These are phyloP conservation scores for Lysandra bellargus DNA, from an alignment of 2,888 invertebrate species.

Conservation along the genomic window DNA sequence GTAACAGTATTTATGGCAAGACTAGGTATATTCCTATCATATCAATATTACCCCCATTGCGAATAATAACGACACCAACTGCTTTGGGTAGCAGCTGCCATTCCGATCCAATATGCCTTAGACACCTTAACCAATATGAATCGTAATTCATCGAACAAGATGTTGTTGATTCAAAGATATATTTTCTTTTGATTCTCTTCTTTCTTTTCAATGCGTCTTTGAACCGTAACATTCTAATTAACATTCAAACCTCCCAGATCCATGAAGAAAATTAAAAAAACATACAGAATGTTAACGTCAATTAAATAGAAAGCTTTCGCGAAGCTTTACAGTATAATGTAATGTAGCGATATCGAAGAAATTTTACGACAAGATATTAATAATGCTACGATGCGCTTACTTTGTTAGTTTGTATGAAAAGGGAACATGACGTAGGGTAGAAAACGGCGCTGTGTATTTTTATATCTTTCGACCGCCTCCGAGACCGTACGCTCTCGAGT, in stretches of 20 bases:
- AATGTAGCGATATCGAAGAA: neutral
- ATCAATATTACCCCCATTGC: neutral
- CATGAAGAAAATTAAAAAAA: neutral
- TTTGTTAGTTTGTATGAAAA: neutral
- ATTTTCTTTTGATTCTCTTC: neutral
- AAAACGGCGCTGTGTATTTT: neutral
- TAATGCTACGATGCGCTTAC: neutral
- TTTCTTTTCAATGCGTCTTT: neutral
- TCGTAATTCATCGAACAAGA: neutral
- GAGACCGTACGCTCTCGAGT: too few relatives aligned
- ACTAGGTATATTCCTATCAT: neutral
- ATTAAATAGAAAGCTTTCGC: conserved; percentile 17
- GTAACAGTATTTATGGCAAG: too few relatives aligned
- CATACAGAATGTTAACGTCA: conserved; percentile 1
- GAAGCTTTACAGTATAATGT: conserved; percentile 37
- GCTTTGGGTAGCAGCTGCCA: neutral
- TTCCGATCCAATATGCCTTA: neutral
- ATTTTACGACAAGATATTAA: neutral
- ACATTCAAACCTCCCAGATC: neutral
- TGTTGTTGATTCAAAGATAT: neutral
- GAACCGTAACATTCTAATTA: neutral
- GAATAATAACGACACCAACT: neutral
- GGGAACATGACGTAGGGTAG: neutral
- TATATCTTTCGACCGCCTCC: too few relatives aligned
- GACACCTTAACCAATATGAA: conserved; percentile 1